phyloP scores from a whole-genome alignment of 2,797 vertebrate genomes.

The Poecile montanus region DNA sequence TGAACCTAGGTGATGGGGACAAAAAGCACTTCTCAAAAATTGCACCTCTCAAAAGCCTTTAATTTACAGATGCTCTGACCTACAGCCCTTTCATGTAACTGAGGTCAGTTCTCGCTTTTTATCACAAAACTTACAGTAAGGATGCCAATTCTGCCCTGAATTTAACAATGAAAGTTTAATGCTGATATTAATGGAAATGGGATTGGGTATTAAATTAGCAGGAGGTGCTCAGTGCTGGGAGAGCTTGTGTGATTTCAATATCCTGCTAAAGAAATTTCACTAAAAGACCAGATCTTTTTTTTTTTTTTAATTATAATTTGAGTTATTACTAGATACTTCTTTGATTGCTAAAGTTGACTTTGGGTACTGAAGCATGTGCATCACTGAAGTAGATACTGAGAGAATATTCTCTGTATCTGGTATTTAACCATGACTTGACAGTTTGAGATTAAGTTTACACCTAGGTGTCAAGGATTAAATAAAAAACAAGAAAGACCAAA shows the following conservation, averaged over 20 bases:
- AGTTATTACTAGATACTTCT: not conserved
- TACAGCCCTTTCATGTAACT: not conserved
- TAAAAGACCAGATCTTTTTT: not conserved
- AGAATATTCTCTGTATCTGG: not conserved
- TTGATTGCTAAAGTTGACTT: not conserved
- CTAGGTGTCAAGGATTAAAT: not conserved
- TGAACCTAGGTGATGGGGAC: conserved; percentile 82
- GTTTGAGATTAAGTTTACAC: not conserved
- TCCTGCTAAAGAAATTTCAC: not conserved
- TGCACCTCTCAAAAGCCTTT: not conserved
- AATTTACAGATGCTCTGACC: not conserved
- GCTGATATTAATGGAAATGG: not conserved
- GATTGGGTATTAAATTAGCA: not conserved
- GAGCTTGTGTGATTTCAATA: not conserved
- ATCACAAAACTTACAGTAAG: not conserved
- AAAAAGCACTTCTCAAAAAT: not conserved
- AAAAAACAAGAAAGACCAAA: not conserved
- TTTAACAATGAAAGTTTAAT: not conserved
- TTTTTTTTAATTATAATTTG: not conserved
- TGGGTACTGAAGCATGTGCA: not conserved
- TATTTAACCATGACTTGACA: not conserved
- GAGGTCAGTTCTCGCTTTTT: not conserved
- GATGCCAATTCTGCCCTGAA: not conserved
- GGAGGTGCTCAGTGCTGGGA: not conserved
- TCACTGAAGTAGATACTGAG: not conserved